A percentile compares a stretch with the other conserved stretches of the same genome.
phyloP scores from a whole-genome alignment of 2,888 invertebrate species.

The Athalia circularis region DNA sequence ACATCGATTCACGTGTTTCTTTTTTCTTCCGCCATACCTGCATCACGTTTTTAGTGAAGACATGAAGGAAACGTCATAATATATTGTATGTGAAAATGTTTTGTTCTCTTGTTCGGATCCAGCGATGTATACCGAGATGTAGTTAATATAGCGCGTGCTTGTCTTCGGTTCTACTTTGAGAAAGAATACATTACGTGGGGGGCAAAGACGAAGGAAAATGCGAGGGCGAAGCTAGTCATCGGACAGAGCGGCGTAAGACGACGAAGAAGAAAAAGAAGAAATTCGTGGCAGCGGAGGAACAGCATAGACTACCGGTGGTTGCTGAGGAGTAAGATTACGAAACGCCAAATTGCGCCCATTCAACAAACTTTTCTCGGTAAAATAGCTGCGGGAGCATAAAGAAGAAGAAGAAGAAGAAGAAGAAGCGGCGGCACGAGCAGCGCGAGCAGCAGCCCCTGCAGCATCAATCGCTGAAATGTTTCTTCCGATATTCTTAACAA shows the following conservation, averaged over 20 bases:
- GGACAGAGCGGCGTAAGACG: constrained; percentile 12
- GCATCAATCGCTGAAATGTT: constrained; percentile 36
- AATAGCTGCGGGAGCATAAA: too few relatives aligned
- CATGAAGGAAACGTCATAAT: not conserved
- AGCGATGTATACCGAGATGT: too few relatives aligned
- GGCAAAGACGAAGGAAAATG: not conserved
- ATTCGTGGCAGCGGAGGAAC: not conserved
- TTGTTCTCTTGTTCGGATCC: not conserved
- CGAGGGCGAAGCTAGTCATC: not conserved
- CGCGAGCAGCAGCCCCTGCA: not conserved
- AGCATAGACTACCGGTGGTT: not conserved
- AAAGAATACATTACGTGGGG: constrained; percentile 1
- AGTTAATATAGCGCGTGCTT: not conserved
- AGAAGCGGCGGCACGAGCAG: too few relatives aligned
- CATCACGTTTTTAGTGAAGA: not conserved
- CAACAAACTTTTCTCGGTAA: constrained; percentile 21
- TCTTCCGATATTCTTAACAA: too few relatives aligned
- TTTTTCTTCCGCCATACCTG: not conserved
- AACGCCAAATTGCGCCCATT: constrained; percentile 41
- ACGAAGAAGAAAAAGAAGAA: not conserved
- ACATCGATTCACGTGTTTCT: constrained; percentile 3
- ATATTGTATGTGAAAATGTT: not conserved
- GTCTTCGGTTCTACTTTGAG: constrained; percentile 14
- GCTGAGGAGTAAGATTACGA: constrained; percentile 24
- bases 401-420: too few relatives aligned